Base-by-base conservation (phyloP, 2,888 invertebrate species). In the Dascillus cervinus region DNA sequence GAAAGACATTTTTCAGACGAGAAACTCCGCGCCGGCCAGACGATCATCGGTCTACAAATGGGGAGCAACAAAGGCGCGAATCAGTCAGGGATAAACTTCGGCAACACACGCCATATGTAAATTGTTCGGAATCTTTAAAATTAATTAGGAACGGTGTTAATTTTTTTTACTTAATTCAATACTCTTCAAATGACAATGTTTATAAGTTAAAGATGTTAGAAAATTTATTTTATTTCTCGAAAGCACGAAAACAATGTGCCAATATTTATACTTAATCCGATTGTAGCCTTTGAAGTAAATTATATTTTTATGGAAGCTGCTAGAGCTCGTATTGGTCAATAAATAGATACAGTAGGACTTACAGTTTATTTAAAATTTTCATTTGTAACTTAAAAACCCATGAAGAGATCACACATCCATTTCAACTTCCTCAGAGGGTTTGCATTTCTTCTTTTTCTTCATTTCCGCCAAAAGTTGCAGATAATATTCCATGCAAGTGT, bases 41-140 rank as follows among this genome's bases (percentile, higher is more conserved):
- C 85, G 26, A 86, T 96, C 38, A 96, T 95, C 62, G 87, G 89
- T 30, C 75, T 95, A 34, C 96, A 97, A 64, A 92, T 92, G 66
- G 97, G 97, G 37, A 89, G 90, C 56, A 97, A 97, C 75, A 96
- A 96, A 68, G 96, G 96, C 13, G 96, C 96, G 52, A 94, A 73
- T 60, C 95, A 95, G 66, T 87, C 90, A 46, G 97, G 96, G 34
- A 89, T 95, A 63, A 96, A 88, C 66, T 91, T 96, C 56, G 96
- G 96, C 50, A 94, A 92, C 70, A 94, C 94, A 55, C 77, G 95
- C 66, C 95, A 96, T 71, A 94, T 94, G 91, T 94, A 84, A 81
- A 25, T n/a, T n/a, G n/a, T n/a, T n/a, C n/a, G n/a, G n/a, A n/a
- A n/a, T n/a, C n/a, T n/a, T n/a, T n/a, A n/a, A n/a, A n/a, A n/a